These are phyloP conservation scores for Caerostris extrusa DNA, from an alignment of 1,140 invertebrate genomes.

Conservation along the genomic window DNA sequence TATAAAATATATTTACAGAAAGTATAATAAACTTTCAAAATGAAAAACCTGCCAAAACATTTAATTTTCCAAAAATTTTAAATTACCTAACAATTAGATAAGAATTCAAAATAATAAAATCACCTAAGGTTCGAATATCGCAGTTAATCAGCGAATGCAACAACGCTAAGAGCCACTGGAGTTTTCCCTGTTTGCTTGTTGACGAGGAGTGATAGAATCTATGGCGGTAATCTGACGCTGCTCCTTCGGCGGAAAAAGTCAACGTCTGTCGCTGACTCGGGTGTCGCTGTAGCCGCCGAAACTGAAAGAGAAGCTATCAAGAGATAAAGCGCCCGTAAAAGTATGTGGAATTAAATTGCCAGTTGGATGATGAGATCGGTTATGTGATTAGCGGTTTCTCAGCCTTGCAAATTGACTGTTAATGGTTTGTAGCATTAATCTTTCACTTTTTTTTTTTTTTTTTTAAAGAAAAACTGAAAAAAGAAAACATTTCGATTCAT, in stretches of 20 bases:
- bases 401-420: not conserved
- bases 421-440: not conserved
- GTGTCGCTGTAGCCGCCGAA: conserved; percentile 32
- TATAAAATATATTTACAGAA: no score
- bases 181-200: not conserved
- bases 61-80: no score
- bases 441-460: no score
- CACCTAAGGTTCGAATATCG: no score
- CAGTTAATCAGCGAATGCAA: no score
- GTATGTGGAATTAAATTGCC: not conserved
- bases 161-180: no score
- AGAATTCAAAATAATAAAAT: no score
- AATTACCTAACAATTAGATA: no score
- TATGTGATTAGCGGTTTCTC: not conserved
- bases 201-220: not conserved
- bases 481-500: no score
- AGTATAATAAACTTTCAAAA: no score
- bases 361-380: not conserved
- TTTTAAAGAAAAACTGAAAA: no score
- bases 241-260: conserved; percentile 10
- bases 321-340: not conserved
- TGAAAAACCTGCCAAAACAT: no score
- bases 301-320: not conserved
- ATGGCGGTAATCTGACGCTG: conserved; percentile 54
- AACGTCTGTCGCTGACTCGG: not conserved